Evolutionary conservation across 2,797 vertebrate genomes (phyloP).

Genomic region (Poecilia gillii): DNA sequence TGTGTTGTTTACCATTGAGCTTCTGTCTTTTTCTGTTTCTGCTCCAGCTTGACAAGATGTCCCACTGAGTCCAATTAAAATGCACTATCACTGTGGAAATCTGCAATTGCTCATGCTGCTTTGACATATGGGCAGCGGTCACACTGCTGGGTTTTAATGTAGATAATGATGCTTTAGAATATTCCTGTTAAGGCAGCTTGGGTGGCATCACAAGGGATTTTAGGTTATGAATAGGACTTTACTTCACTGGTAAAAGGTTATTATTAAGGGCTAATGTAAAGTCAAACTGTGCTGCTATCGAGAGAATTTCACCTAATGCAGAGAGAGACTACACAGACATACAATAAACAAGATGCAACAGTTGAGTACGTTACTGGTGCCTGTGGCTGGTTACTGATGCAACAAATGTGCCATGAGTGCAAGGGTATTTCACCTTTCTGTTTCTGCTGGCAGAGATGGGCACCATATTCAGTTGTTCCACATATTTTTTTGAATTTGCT

Average conservation of each 20-base stretch:
- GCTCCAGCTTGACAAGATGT: conserved; percentile 8
- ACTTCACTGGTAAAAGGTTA: neutral
- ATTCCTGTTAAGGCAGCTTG: neutral
- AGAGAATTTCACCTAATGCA: neutral
- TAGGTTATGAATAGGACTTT: neutral
- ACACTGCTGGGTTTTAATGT: conserved; percentile 1
- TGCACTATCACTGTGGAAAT: neutral
- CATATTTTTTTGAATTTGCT: neutral
- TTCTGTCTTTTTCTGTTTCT: neutral
- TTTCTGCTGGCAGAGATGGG: neutral
- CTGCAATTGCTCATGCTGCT: neutral
- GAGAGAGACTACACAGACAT: neutral
- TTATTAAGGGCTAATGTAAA: neutral
- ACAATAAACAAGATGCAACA: neutral
- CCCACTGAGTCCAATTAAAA: conserved; percentile 50
- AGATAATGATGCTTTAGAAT: neutral
- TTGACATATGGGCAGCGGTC: conserved; percentile 2
- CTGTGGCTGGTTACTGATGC: conserved; percentile 6
- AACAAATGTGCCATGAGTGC: neutral
- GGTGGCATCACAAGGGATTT: neutral
- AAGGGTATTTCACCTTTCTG: neutral
- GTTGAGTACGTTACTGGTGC: neutral
- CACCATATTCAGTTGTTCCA: neutral
- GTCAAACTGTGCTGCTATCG: neutral
- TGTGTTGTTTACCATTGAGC: neutral